Conservation (phyloP, 2,113 vertebrate genomes). For the Bufo bufo region DNA sequence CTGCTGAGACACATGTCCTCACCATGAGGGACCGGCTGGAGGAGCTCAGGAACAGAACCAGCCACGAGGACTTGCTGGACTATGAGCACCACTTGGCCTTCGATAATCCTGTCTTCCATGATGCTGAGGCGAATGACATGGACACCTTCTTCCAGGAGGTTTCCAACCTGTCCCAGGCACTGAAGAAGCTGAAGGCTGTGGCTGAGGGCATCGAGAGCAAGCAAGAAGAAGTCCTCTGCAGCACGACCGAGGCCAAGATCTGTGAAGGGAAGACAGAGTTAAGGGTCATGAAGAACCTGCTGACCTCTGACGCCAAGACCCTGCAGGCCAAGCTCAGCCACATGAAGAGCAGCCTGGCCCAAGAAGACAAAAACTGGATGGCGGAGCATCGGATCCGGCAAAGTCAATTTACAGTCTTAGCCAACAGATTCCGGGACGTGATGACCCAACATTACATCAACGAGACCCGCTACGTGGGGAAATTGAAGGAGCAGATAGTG, state of each 20-base stretch:
- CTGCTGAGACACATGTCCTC: neutral
- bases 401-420: constrained; percentile 64
- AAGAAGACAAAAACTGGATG: constrained; percentile 23
- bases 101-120: constrained; percentile 58
- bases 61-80: constrained; percentile 51
- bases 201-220: constrained; percentile 60
- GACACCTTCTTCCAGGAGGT: constrained; percentile 65
- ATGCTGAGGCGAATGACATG: constrained; percentile 48
- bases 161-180: constrained; percentile 59
- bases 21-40: constrained; percentile 72
- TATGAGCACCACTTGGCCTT: constrained; percentile 50
- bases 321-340: constrained; percentile 62
- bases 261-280: constrained; percentile 61
- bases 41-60: constrained; percentile 61
- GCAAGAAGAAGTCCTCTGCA: constrained; percentile 68
- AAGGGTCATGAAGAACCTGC: constrained; percentile 50
- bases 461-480: constrained; percentile 65
- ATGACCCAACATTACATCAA: constrained; percentile 63
- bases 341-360: constrained; percentile 52
- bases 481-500: constrained; percentile 68
- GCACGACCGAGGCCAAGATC: constrained; percentile 62
- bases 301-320: constrained; percentile 58
- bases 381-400: constrained; percentile 62
- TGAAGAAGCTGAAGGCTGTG: constrained; percentile 64
- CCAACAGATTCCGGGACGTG: constrained; percentile 58